Conservation (phyloP, 2,888 invertebrate genomes). For the Xestia xanthographa region DNA sequence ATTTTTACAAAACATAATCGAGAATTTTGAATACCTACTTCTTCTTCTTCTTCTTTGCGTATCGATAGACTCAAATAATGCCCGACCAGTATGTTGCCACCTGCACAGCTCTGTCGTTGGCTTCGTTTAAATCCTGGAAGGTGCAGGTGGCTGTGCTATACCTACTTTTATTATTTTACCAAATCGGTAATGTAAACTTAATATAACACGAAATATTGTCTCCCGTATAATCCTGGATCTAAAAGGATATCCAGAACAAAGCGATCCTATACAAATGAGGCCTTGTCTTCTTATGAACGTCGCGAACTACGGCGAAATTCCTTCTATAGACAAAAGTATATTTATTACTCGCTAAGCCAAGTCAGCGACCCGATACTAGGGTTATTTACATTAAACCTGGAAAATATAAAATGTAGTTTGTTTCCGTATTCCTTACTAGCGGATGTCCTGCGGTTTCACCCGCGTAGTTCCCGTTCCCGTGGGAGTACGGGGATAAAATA, state of each 20-base stretch:
- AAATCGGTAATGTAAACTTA: slow-evolving; percentile 18
- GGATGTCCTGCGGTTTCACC: too few species aligned
- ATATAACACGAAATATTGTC: slow-evolving; percentile 17
- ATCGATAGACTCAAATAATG: too few species aligned
- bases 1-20: neutral
- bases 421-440: neutral
- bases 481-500: too few species aligned
- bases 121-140: too few species aligned
- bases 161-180: neutral
- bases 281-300: slow-evolving; percentile 50
- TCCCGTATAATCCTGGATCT: slow-evolving; percentile 35
- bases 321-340: slow-evolving; percentile 16
- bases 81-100: too few species aligned
- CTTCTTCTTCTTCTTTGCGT: too few species aligned
- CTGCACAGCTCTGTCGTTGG: too few species aligned
- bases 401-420: neutral
- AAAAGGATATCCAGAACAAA: slow-evolving; percentile 45
- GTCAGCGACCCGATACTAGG: slow-evolving; percentile 3
- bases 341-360: slow-evolving; percentile 9
- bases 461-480: too few species aligned
- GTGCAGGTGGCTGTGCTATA: too few species aligned
- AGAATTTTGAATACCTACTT: neutral
- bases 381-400: slow-evolving; percentile 3
- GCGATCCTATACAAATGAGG: slow-evolving; percentile 44
- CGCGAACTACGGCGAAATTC: slow-evolving; percentile 44